Evolutionary conservation across 2,797 vertebrate genomes (phyloP).

Genomic region (Myotis planiceps): DNA sequence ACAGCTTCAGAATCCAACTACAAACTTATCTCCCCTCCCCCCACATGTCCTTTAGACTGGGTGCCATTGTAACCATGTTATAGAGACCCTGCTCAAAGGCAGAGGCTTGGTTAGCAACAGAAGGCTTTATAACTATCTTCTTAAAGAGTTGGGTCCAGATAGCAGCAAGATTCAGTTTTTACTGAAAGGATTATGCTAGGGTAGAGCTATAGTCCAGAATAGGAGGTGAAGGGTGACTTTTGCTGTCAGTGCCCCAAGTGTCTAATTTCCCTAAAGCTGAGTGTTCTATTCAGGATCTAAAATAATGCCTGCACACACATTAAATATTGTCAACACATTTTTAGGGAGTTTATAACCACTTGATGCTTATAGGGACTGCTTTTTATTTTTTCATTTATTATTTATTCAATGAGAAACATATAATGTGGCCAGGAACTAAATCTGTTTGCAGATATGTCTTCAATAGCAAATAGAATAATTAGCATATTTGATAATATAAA

Average conservation of each 20-base stretch:
- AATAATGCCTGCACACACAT: neutral
- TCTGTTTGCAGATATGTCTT: neutral
- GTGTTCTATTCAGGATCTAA: neutral
- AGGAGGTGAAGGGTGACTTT: neutral
- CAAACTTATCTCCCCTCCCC: neutral
- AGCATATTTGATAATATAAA: neutral
- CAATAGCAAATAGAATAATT: neutral
- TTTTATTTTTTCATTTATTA: neutral
- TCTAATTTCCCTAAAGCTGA: slow-evolving; percentile 8
- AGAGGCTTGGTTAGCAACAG: neutral
- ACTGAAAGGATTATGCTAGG: neutral
- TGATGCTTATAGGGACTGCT: neutral
- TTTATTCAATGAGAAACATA: neutral
- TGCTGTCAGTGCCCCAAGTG: neutral
- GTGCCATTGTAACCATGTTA: neutral
- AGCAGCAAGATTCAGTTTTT: neutral
- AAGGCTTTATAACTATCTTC: neutral
- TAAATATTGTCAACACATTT: slow-evolving; percentile 16
- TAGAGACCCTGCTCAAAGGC: neutral
- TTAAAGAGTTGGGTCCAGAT: neutral
- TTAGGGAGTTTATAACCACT: neutral
- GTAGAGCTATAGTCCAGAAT: neutral
- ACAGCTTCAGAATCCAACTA: neutral
- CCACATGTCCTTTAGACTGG: neutral
- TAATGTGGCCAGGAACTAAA: neutral